phyloP scores from a whole-genome alignment of 2,797 vertebrate genomes.

The Hippoglossus hippoglossus region DNA sequence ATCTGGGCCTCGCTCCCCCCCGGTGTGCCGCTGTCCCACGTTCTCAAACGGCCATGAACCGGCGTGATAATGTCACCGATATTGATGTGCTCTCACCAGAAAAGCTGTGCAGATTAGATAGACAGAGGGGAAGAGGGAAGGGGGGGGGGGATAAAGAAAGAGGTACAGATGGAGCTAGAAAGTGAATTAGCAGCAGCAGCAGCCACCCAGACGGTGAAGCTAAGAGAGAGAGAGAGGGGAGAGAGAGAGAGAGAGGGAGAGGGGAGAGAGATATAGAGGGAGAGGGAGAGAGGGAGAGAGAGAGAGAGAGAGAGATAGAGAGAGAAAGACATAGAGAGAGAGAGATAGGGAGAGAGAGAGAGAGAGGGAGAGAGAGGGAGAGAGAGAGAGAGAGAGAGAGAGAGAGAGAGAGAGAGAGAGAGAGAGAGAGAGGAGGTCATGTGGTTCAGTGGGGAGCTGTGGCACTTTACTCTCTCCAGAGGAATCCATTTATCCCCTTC shows the following conservation, averaged over 20 bases:
- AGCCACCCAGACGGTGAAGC: background rate
- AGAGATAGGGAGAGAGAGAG: background rate
- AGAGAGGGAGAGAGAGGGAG: background rate
- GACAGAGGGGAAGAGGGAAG: constrained; percentile 10
- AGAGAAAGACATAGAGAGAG: background rate
- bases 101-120: constrained; percentile 17
- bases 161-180: constrained; percentile 18
- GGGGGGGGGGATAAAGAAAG: background rate
- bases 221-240: background rate
- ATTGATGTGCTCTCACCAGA: constrained; percentile 45
- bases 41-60: too few species aligned
- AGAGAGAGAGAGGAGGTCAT: constrained; percentile 32
- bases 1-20: background rate
- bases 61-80: constrained; percentile 41
- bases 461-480: constrained; percentile 51
- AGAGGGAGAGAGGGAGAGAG: constrained; percentile 11
- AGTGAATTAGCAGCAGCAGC: constrained; percentile 27
- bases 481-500: constrained; percentile 67
- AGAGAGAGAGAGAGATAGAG: background rate
- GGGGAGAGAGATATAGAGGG: background rate
- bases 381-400: background rate
- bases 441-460: constrained; percentile 47
- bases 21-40: background rate
- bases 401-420: constrained; percentile 6
- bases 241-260: constrained; percentile 1